phyloP scores from a whole-genome alignment of 2,113 vertebrate species.

The Lepus europaeus region DNA sequence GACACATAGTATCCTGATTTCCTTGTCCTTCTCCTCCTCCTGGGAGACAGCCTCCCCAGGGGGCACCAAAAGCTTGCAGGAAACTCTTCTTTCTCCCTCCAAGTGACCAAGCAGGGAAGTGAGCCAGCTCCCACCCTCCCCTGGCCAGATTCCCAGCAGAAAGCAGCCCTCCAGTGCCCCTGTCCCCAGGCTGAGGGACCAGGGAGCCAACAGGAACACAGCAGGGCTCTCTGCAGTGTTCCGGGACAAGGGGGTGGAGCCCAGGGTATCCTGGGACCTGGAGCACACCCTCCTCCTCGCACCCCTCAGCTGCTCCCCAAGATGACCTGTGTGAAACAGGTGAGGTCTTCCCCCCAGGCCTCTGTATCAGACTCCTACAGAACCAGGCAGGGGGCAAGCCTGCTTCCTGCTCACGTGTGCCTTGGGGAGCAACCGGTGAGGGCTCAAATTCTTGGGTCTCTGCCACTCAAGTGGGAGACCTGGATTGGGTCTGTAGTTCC shows the following conservation, averaged over 20 bases:
- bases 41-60: background rate
- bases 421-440: too few relatives aligned
- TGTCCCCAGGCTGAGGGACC: background rate
- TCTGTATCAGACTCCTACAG: background rate
- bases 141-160: background rate
- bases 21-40: background rate
- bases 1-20: background rate
- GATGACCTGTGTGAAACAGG: background rate
- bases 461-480: too few relatives aligned
- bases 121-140: background rate
- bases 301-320: background rate
- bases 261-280: background rate
- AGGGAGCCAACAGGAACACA: background rate
- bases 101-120: background rate
- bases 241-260: background rate
- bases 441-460: too few relatives aligned
- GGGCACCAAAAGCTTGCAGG: background rate
- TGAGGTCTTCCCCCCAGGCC: too few relatives aligned
- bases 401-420: too few relatives aligned
- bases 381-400: too few relatives aligned
- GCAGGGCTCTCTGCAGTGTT: background rate
- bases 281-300: background rate
- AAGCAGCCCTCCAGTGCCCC: background rate
- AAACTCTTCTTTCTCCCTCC: slow-evolving; percentile 9
- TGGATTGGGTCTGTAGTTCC: too few relatives aligned